These are phyloP conservation scores for Liopterus haemorrhoidalis DNA, from an alignment of 2,888 invertebrate species.

Conservation along the genomic window DNA sequence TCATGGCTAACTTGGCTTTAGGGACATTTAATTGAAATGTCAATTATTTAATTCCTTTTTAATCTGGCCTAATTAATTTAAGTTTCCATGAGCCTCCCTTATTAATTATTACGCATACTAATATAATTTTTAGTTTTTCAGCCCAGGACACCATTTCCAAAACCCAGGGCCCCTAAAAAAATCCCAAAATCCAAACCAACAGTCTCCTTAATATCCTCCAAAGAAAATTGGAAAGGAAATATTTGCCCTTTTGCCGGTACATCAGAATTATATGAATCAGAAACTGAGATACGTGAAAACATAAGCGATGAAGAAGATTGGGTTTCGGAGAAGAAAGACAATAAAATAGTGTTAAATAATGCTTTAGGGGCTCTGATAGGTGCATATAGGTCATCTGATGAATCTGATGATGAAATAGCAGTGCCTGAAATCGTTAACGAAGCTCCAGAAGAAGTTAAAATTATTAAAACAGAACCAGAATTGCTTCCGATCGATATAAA, in stretches of 20 bases:
- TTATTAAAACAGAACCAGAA: constrained; percentile 20
- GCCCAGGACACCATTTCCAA: constrained; percentile 11
- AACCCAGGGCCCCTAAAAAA: constrained; percentile 21
- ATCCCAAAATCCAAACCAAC: constrained; percentile 21
- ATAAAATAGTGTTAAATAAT: constrained; percentile 44
- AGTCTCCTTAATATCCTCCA: constrained; percentile 40
- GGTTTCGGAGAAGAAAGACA: constrained; percentile 30
- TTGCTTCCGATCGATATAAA: constrained; percentile 21
- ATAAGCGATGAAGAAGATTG: constrained; percentile 39
- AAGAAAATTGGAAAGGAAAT: constrained; percentile 42
- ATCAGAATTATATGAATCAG: constrained; percentile 33
- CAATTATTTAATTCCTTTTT: too few species aligned
- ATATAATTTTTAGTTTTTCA: too few species aligned
- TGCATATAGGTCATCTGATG: constrained; percentile 54
- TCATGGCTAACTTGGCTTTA: too few species aligned
- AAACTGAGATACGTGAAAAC: constrained; percentile 26
- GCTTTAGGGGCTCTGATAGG: constrained; percentile 54
- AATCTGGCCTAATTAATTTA: too few species aligned
- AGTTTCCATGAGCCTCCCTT: too few species aligned
- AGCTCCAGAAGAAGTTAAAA: background rate
- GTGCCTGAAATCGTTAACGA: constrained; percentile 18
- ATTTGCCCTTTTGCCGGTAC: constrained; percentile 44
- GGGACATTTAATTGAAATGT: too few species aligned
- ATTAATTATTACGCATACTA: too few species aligned
- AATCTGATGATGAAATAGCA: constrained; percentile 37